Evolutionary conservation across 2,888 invertebrate genomes (phyloP).

Genomic region (Xanthorhoe designata): DNA sequence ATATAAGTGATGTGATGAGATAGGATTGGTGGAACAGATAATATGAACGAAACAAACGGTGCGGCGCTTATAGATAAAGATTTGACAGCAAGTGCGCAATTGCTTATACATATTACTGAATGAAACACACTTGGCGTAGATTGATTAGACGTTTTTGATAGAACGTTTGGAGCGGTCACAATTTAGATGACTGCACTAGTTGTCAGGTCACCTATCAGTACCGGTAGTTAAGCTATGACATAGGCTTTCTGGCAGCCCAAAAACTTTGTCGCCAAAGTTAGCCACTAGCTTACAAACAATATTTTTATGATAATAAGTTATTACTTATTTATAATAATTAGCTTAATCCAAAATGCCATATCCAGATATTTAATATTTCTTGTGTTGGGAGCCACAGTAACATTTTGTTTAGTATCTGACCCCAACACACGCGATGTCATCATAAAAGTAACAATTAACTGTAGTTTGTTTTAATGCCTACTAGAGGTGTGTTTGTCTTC

Average conservation of each 20-base stretch:
- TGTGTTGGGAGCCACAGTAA: conserved; percentile 53
- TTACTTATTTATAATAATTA: neutral
- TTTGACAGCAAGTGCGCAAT: no score
- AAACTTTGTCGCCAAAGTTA: no score
- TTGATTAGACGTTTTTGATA: no score
- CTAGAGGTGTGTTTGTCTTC: conserved; percentile 70
- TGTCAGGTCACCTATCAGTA: no score
- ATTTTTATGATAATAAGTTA: neutral
- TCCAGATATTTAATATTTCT: conserved; percentile 11
- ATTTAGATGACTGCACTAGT: no score
- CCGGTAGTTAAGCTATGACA: no score
- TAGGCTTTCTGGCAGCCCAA: no score
- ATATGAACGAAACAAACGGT: neutral
- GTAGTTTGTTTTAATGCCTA: conserved; percentile 72
- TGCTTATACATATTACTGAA: no score
- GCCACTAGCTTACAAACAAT: no score
- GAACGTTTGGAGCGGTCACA: no score
- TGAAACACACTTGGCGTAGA: no score
- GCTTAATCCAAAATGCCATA: conserved; percentile 8
- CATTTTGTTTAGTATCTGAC: conserved; percentile 72
- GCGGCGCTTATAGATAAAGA: no score
- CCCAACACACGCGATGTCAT: conserved; percentile 75
- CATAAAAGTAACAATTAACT: conserved; percentile 80
- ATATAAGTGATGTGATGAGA: conserved; percentile 67
- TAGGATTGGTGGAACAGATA: conserved; percentile 18